Conservation (phyloP, 2,113 vertebrate genomes). For the Felis chaus region DNA sequence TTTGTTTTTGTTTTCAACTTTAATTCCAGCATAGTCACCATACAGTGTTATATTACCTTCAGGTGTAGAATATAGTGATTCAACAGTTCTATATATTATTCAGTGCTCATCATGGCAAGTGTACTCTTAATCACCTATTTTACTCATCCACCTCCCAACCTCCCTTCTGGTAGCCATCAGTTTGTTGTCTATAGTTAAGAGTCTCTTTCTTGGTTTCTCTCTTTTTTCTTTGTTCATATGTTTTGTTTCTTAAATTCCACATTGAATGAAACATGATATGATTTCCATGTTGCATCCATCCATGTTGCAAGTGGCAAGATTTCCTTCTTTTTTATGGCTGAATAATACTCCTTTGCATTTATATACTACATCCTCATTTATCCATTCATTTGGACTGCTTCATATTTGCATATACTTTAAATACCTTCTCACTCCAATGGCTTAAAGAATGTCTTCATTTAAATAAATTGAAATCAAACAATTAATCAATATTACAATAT, state of each 20-base stretch:
- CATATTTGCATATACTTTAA: conserved; percentile 8
- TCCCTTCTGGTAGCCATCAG: background rate
- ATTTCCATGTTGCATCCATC: background rate
- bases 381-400: background rate
- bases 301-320: background rate
- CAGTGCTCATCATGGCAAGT: background rate
- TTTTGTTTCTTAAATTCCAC: background rate
- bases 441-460: background rate
- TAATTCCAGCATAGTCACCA: background rate
- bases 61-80: background rate
- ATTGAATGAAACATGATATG: background rate
- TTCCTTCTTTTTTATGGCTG: background rate
- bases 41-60: background rate
- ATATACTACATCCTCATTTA: background rate
- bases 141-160: background rate
- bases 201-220: background rate
- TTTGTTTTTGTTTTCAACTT: background rate
- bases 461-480: background rate
- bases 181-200: background rate
- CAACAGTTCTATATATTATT: background rate
- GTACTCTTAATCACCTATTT: background rate
- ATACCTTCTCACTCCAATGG: background rate
- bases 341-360: background rate
- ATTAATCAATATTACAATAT: background rate
- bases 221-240: background rate